Evolutionary conservation across 2,797 vertebrate species (phyloP), one percentile per base, ranked within the genome.

Genomic region (Helarctos malayanus): DNA sequence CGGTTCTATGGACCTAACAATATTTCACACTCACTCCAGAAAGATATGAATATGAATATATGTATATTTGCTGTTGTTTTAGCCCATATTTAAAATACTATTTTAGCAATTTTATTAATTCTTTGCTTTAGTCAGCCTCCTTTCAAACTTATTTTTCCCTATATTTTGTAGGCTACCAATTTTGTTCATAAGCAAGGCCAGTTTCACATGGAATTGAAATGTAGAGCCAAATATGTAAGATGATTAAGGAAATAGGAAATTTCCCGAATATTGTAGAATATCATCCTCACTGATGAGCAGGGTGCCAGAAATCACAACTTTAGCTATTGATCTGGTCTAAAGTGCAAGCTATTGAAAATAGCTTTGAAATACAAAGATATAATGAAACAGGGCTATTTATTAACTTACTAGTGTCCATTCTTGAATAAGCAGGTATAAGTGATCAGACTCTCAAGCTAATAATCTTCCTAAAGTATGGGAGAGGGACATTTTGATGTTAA

Each of bases 361-460:
- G 79, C 11, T 91, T 87, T 94, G 71, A 94, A 96, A 75, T 2
- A 65, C 29, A 65, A 92, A 68, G 7, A n/a, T 89, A 61, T 41
- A 38, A 38, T 38, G 86, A 78, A 54, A 82, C 0, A 65, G 10
- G 7, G 1, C 1, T 35, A 13, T 45, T 5, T 49, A 49, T 86
- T 79, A 63, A 90, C n/a, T 94, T 83, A 49, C 0, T 90, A 68
- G 41, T 57, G 8, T 80, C 83, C 38, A 76, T 68, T 91, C n/a
- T 90, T 80, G 5, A 91, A 83, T 84, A 87, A 95, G 12, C n/a
- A 86, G 3, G 2, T 79, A 5, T 15, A 76, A 61, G 2, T 79
- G 12, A 68, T n/a, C 29, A 65, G 21, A 56, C 12, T 65, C 32
- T 45, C 0, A 2, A 86, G 4, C 23, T 87, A 57, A 92, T 14